phyloP scores from a whole-genome alignment of 2,113 vertebrate species.

The Rhinopithecus roxellana region DNA sequence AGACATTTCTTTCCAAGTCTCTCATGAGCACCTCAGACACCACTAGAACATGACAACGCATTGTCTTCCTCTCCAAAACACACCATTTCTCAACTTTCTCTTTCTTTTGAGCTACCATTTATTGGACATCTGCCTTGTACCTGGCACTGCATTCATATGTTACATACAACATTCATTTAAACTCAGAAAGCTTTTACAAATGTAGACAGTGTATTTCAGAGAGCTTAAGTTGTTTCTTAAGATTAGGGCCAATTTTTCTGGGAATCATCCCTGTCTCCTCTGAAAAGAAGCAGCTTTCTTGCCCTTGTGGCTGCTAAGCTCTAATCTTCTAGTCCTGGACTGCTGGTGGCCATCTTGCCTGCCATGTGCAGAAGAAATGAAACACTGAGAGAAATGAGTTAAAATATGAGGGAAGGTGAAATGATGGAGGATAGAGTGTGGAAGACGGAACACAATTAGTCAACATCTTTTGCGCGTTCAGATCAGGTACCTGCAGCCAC shows the following conservation, averaged over 20 bases:
- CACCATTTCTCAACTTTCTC: background rate
- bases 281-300: background rate
- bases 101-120: background rate
- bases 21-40: background rate
- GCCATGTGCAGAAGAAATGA: background rate
- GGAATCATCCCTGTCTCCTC: background rate
- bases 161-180: background rate
- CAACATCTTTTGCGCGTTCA: background rate
- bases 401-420: background rate
- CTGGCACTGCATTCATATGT: background rate
- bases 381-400: background rate
- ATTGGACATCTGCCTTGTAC: background rate
- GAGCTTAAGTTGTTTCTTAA: background rate
- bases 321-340: background rate
- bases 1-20: background rate
- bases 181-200: background rate
- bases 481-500: background rate
- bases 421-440: background rate
- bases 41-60: background rate
- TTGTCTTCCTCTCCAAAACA: background rate
- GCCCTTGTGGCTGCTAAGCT: fast-evolving
- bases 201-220: background rate
- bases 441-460: fast-evolving
- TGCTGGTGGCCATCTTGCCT: background rate
- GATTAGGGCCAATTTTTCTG: background rate